Evolutionary conservation across 2,797 vertebrate genomes (phyloP).

Genomic region (Tauraco hartlaubi): DNA sequence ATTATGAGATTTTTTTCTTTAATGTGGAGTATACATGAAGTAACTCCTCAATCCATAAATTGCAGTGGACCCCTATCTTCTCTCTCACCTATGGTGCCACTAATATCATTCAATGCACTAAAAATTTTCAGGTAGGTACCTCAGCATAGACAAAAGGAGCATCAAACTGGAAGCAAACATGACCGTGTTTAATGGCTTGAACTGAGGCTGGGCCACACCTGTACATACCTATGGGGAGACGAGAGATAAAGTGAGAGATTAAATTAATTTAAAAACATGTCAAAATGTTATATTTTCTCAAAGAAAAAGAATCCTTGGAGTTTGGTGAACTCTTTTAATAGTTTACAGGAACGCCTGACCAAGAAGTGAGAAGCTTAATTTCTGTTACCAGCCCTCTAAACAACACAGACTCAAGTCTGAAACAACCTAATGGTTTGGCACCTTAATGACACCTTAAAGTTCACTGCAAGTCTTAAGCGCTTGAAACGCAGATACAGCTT

Average conservation of each 20-base stretch:
- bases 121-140: constrained; percentile 74
- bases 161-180: constrained; percentile 93
- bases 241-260: background rate
- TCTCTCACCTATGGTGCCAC: background rate
- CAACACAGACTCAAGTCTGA: background rate
- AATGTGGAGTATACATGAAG: background rate
- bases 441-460: background rate
- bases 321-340: background rate
- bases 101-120: background rate
- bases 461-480: background rate
- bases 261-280: background rate
- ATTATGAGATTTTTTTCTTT: background rate
- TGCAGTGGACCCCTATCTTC: background rate
- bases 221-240: constrained; percentile 85
- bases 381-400: background rate
- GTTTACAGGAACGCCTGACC: background rate
- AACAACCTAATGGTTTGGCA: background rate
- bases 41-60: background rate
- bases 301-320: background rate
- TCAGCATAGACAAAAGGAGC: constrained; percentile 94
- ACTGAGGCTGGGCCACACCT: constrained; percentile 95
- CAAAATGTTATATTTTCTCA: background rate
- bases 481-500: background rate
- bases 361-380: background rate
- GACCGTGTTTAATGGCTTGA: constrained; percentile 93